These are phyloP conservation scores for Nycteola revayana DNA, from an alignment of 2,888 invertebrate genomes.

Conservation along the genomic window DNA sequence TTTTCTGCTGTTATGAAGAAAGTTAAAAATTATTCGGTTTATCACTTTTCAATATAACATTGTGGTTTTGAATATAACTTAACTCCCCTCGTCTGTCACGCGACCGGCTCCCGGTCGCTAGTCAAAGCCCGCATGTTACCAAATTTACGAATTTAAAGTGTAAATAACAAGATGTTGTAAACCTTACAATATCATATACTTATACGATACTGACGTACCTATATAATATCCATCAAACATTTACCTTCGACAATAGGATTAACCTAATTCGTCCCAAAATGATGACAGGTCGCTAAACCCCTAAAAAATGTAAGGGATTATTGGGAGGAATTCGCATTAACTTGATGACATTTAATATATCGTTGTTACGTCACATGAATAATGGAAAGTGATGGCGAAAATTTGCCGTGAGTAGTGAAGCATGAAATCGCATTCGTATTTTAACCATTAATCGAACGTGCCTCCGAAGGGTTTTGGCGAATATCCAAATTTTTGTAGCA, in stretches of 20 bases:
- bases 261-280: slow-evolving; percentile 3
- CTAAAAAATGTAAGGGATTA: slow-evolving; percentile 40
- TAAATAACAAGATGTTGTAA: too few species aligned
- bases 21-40: too few species aligned
- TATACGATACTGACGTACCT: too few species aligned
- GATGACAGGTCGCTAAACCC: slow-evolving; percentile 6
- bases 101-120: too few species aligned
- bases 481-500: slow-evolving; percentile 14
- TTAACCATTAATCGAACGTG: slow-evolving; percentile 28
- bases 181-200: too few species aligned
- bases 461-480: slow-evolving; percentile 11
- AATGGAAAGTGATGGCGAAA: slow-evolving; percentile 47
- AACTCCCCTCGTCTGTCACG: too few species aligned
- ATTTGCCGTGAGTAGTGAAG: slow-evolving; percentile 25
- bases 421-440: slow-evolving; percentile 38
- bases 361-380: slow-evolving; percentile 54
- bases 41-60: too few species aligned
- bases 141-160: too few species aligned
- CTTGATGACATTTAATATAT: slow-evolving; percentile 59
- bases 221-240: too few species aligned
- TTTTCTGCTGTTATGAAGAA: too few species aligned
- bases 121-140: too few species aligned
- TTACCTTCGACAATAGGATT: not conserved
- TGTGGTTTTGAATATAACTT: too few species aligned
- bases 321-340: slow-evolving; percentile 48